Base-by-base conservation (phyloP, 2,113 vertebrate genomes). In the Petrocephalus microphthalmus region DNA sequence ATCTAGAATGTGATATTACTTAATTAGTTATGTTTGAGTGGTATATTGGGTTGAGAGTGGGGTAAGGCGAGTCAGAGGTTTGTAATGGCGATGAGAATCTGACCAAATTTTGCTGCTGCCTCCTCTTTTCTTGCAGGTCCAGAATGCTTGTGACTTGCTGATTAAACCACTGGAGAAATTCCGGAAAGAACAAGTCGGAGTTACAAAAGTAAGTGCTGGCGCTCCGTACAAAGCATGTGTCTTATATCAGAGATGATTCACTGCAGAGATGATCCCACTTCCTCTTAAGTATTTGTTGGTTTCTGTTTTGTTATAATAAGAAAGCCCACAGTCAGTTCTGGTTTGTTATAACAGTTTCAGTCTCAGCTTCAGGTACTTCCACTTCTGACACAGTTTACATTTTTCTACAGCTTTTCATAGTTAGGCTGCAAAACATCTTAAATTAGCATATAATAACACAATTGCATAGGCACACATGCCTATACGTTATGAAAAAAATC, bases 101-200 rank as follows among this genome's bases (percentile, higher is more conserved):
- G 37, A 83, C 47, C 74, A 81, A 45, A 81, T 60, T 82, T 5
- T 87, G n/a, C 67, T 10, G 0, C 52, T 81, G 8, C 64, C 64
- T 90, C 91, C 89, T 88, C 57, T 90, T 45, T 86, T 49, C 25
- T 0, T 91, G 57, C 91, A 99, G 98, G 97, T 99, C 22, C 97
- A 99, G 89, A 99, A 99, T 1, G 97, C 98, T 0, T 97, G 96
- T 22, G 97, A 99, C 92, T 92, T 99, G 91, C 95, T 99, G 90
- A 99, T 99, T 90, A 99, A 98, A 88, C 98, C 98, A 17, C 82
- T 99, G 94, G 98, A 99, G 94, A 98, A 95, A 92, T 99, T 99
- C 90, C 95, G 97, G 56, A 99, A 99, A 92, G 98, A 99, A 47
- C 97, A 99, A 91, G 98, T 99, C 87, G 97, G 97, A 47, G 96